These are phyloP conservation scores for Scolopax rusticola DNA, from an alignment of 2,797 vertebrate species.

Conservation along the genomic window DNA sequence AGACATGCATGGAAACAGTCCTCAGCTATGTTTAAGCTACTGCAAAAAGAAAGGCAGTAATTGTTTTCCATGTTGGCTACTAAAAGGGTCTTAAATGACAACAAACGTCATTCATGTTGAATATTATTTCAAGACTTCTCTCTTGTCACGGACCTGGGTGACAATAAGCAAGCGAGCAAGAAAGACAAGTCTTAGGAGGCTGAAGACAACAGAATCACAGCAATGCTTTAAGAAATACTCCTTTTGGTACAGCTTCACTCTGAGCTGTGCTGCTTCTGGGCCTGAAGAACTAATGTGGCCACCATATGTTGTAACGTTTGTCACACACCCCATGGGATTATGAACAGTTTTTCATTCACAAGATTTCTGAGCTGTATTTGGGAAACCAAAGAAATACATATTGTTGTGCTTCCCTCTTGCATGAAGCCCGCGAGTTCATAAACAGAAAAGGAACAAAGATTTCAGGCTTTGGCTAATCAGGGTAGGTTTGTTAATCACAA, in stretches of 20 bases:
- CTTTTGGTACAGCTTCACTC: background rate
- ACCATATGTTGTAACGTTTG: background rate
- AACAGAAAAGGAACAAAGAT: background rate
- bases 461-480: background rate
- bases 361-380: background rate
- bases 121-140: background rate
- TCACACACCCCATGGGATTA: background rate
- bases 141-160: background rate
- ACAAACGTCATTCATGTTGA: background rate
- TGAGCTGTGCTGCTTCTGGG: background rate
- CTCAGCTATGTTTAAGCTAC: background rate
- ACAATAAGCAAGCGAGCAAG: background rate
- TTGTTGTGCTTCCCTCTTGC: background rate
- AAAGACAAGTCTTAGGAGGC: background rate
- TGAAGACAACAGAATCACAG: background rate
- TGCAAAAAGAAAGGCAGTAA: background rate
- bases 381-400: background rate
- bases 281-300: background rate
- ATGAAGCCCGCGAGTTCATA: background rate
- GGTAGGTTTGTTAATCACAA: background rate
- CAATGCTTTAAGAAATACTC: background rate
- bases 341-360: background rate
- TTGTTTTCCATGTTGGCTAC: background rate
- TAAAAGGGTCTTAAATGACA: background rate
- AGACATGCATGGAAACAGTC: background rate